Percentiles rank a stretch among this genome's conserved stretches.
These are phyloP conservation scores for Orthonychiurus folsomi DNA, from an alignment of 2,888 invertebrate species.

Conservation along the genomic window DNA sequence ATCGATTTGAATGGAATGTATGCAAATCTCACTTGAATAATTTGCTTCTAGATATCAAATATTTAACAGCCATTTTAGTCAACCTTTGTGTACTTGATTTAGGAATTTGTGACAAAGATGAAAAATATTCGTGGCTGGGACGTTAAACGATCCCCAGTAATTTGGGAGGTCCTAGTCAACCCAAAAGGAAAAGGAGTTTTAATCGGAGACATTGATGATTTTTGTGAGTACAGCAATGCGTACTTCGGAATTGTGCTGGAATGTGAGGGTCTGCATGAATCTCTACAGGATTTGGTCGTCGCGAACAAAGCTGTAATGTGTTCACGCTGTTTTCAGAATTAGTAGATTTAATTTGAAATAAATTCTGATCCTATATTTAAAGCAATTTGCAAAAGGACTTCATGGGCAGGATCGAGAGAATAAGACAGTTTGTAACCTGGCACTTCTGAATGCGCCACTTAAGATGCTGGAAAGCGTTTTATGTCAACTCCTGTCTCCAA, in stretches of 20 bases:
- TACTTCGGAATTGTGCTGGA: conserved; percentile 29
- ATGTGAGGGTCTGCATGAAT: conserved; percentile 18
- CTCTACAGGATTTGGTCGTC: conserved; percentile 22
- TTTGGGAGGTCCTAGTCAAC: conserved; percentile 33
- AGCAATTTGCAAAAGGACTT: conserved; percentile 18
- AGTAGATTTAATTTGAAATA: background rate
- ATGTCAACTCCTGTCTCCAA: conserved; percentile 30
- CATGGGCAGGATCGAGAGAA: conserved; percentile 20
- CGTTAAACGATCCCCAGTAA: conserved; percentile 30
- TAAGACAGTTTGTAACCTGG: conserved; percentile 27
- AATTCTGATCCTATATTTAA: no score
- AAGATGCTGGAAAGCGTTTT: conserved; percentile 25
- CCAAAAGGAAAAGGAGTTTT: conserved; percentile 29
- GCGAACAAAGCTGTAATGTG: conserved; percentile 27
- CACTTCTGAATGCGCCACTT: conserved; percentile 30
- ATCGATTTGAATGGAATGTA: conserved; percentile 29
- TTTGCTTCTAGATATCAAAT: background rate
- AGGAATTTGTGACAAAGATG: conserved; percentile 31
- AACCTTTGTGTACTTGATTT: background rate
- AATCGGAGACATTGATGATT: conserved; percentile 38
- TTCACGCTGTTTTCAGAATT: no score
- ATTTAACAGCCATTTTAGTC: background rate
- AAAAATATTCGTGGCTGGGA: conserved; percentile 29
- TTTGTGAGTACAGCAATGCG: conserved; percentile 33
- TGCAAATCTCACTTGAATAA: background rate